Evolutionary conservation across 2,113 vertebrate genomes (phyloP).

Genomic region (Phalacrocorax carbo): DNA sequence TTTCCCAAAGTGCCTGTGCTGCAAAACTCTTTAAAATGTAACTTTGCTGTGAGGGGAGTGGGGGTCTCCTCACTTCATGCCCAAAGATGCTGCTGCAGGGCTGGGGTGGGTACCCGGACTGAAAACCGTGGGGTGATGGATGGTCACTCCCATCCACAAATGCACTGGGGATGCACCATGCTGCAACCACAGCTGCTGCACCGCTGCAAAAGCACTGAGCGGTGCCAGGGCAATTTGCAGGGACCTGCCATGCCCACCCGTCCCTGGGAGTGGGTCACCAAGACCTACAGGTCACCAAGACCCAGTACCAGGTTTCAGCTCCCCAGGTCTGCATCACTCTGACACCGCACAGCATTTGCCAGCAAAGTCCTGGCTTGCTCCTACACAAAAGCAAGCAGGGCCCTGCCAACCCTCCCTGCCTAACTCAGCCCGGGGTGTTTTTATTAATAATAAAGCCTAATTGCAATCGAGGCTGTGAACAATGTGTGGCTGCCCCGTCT

Average conservation of each 20-base stretch:
- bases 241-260: not conserved
- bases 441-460: not conserved
- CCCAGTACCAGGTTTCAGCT: not conserved
- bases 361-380: not conserved
- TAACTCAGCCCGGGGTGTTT: not conserved
- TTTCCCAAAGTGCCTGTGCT: not conserved
- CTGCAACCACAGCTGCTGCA: not conserved
- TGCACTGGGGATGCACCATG: not conserved
- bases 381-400: not conserved
- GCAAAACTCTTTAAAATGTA: not conserved
- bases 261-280: not conserved
- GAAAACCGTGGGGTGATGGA: rapidly evolving
- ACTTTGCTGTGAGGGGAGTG: rapidly evolving
- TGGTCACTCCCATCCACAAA: not conserved
- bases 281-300: not conserved
- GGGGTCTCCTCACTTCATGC: rapidly evolving
- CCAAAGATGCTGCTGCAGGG: not conserved
- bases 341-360: rapidly evolving
- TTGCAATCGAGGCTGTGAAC: not conserved
- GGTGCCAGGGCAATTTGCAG: not conserved
- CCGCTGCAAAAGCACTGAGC: not conserved
- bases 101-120: not conserved
- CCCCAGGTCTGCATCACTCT: not conserved
- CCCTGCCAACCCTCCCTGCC: not conserved
- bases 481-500: not conserved